A percentile compares a stretch with the other conserved stretches of the same genome.
phyloP scores from a whole-genome alignment of 2,888 invertebrate species.

The Crocallis elinguaria region DNA sequence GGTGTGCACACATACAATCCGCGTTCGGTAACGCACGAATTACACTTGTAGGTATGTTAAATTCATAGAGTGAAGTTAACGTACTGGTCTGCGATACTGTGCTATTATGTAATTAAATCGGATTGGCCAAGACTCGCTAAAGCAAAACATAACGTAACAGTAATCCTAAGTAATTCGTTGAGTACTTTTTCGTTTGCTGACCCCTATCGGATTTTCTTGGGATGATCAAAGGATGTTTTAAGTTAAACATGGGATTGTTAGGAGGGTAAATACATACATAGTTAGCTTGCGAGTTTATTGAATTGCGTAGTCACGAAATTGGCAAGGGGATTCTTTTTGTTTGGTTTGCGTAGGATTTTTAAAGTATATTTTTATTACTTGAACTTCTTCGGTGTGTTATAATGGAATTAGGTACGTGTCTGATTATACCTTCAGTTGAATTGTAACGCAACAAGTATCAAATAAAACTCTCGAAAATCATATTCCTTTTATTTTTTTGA shows the following conservation, averaged over 20 bases:
- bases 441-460: too few species aligned
- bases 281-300: constrained; percentile 21
- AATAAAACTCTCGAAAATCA: too few species aligned
- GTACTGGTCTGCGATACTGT: too few species aligned
- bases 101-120: constrained; percentile 44
- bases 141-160: too few species aligned
- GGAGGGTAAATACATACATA: constrained; percentile 34
- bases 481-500: too few species aligned
- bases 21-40: too few species aligned
- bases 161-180: constrained; percentile 45
- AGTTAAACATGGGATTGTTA: constrained; percentile 30
- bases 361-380: background rate
- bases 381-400: too few species aligned
- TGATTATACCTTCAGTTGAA: too few species aligned
- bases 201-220: constrained; percentile 40
- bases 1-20: too few species aligned
- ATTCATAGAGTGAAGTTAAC: too few species aligned
- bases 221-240: constrained; percentile 35
- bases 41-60: too few species aligned
- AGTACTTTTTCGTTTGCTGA: constrained; percentile 41
- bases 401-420: too few species aligned
- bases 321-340: background rate
- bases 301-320: constrained; percentile 8
- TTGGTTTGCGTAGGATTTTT: background rate
- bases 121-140: constrained; percentile 40